phyloP scores from a whole-genome alignment of 2,888 invertebrate genomes.

The Scaptomyza flava region DNA sequence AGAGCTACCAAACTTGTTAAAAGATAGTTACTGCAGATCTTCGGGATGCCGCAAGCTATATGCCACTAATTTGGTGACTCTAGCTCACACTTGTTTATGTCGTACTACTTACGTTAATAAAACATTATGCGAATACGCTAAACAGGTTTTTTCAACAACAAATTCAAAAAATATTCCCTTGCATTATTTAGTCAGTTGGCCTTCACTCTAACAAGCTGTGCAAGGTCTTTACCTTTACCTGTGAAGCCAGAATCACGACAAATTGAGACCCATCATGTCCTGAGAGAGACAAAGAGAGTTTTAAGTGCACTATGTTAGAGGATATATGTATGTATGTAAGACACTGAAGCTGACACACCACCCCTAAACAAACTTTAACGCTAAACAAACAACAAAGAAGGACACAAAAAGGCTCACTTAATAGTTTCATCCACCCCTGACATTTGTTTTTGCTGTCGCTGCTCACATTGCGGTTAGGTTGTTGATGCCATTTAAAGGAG shows the following conservation, averaged over 20 bases:
- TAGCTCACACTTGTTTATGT: too few species aligned
- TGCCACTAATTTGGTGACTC: too few species aligned
- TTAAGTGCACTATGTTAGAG: not conserved
- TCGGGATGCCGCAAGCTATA: too few species aligned
- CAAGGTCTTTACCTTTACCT: not conserved
- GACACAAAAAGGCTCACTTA: conserved; percentile 24
- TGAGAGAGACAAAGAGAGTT: not conserved
- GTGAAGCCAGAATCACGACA: not conserved
- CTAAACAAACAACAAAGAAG: conserved; percentile 14
- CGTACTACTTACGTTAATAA: too few species aligned
- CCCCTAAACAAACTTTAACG: not conserved
- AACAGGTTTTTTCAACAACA: too few species aligned
- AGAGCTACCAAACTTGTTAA: too few species aligned
- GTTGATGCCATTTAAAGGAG: conserved; percentile 16
- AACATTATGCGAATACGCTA: too few species aligned
- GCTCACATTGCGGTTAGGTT: conserved; percentile 24
- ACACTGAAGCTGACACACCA: not conserved
- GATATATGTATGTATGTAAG: not conserved
- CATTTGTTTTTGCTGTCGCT: conserved; percentile 15
- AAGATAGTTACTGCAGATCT: too few species aligned
- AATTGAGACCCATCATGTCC: too few species aligned
- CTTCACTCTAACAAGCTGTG: not conserved
- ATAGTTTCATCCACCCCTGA: conserved; percentile 21
- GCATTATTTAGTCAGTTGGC: not conserved
- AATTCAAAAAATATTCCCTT: too few species aligned